Base-by-base conservation (phyloP, 2,797 vertebrate genomes). In the Acanthis flammea region DNA sequence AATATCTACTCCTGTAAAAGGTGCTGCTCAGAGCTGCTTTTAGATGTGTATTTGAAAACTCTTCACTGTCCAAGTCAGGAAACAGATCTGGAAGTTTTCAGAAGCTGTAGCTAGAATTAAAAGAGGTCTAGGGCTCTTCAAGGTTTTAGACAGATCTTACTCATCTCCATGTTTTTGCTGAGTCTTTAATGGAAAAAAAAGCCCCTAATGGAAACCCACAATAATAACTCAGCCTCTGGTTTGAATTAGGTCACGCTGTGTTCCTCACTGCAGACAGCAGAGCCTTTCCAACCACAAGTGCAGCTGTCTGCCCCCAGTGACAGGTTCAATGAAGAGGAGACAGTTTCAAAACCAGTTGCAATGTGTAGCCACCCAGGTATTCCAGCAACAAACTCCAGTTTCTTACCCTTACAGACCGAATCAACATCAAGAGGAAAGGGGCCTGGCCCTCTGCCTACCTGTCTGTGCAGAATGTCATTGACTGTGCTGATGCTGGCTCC, bases 381-480 rank as follows among this genome's bases (percentile, higher is more conserved):
- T 71, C 63, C 37, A 45, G 31, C 24, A 48, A 30, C 2, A 23
- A 58, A 13, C 4, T 15, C 17, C 17, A 1, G 8, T 42, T 68
- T 41, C 37, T 75, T 48, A 19, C 10, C 62, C 37, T 75, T 41
- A 10, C 94, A 99, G 99, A 99, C 96, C 98, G 99, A 18, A 99
- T 99, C 96, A 99, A 99, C 97, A 99, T 99, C 62, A 98, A 98
- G 97, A 97, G 99, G 22, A 99, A 99, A 70, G 99, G 97, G 1
- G 98, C 97, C 0, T 99, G 99, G 99, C 99, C 99, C 0, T 99
- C 99, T 6, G 97, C 98, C 5, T 99, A 99, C 86, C 98, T 99
- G 50, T 99, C 99, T 0, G 99, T 99, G 9, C 99, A 99, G 98
- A 96, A 99, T 0, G 99, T 99, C 78, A 98, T 99, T 0, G 99